These are phyloP conservation scores for Standfussiana lucernea DNA, from an alignment of 2,888 invertebrate genomes.

Conservation along the genomic window DNA sequence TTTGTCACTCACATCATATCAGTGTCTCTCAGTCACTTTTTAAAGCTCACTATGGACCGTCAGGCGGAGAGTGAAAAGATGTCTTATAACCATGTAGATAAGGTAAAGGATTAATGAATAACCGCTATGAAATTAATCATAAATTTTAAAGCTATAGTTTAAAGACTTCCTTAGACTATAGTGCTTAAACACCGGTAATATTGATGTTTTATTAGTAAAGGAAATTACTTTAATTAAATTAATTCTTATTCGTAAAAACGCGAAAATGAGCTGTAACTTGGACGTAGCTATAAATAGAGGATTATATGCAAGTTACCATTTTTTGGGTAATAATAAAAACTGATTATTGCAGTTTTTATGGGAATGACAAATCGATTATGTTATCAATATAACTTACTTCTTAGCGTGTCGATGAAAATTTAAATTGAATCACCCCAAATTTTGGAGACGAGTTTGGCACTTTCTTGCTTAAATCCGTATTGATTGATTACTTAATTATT, in stretches of 20 bases:
- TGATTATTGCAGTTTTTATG: background rate
- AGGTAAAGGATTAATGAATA: conserved; percentile 9
- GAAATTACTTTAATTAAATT: conserved; percentile 30
- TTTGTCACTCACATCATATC: too few species aligned
- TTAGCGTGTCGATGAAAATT: too few species aligned
- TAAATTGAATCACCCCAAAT: too few species aligned
- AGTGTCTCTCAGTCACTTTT: background rate
- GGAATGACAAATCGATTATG: too few species aligned
- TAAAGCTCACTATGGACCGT: background rate
- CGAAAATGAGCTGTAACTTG: background rate
- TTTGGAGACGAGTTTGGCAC: too few species aligned
- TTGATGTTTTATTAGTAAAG: conserved; percentile 3
- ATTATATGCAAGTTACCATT: background rate
- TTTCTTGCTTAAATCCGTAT: background rate
- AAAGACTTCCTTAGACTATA: conserved; percentile 28
- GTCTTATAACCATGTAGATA: background rate
- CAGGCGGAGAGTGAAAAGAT: background rate
- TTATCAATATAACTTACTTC: too few species aligned
- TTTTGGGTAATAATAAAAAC: background rate
- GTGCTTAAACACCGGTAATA: background rate
- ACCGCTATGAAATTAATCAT: conserved; percentile 6
- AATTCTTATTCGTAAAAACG: background rate
- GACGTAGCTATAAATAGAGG: background rate
- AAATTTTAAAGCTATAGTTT: background rate
- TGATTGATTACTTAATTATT: too few species aligned